Conservation (phyloP, 2,888 invertebrate genomes). For the Odontocolon sp. region DNA sequence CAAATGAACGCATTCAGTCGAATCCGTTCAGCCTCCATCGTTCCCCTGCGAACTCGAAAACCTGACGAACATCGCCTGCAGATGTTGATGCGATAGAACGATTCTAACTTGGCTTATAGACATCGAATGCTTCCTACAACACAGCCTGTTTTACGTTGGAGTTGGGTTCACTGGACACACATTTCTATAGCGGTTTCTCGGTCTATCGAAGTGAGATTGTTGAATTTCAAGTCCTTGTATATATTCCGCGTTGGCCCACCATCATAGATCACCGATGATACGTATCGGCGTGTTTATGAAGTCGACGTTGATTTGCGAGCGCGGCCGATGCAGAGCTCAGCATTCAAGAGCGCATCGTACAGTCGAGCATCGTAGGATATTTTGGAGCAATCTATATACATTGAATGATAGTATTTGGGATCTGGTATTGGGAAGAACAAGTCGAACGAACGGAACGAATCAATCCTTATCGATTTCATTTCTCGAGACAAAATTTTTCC, state of each 20-base stretch:
- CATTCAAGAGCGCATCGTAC: conserved; percentile 19
- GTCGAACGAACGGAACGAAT: conserved; percentile 4
- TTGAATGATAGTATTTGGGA: too few relatives aligned
- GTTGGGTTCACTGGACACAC: too few relatives aligned
- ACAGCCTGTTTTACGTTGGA: too few relatives aligned
- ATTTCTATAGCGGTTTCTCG: too few relatives aligned
- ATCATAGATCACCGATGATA: conserved; percentile 34
- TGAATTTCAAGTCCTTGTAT: too few relatives aligned
- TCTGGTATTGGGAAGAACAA: background rate
- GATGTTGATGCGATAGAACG: conserved; percentile 30
- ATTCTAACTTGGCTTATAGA: conserved; percentile 20
- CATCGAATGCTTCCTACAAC: too few relatives aligned
- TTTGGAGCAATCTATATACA: too few relatives aligned
- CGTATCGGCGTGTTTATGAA: conserved; percentile 16
- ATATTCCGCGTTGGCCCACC: background rate
- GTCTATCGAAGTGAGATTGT: too few relatives aligned
- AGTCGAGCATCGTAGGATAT: background rate
- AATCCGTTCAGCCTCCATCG: conserved; percentile 48
- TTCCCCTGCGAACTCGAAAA: conserved; percentile 23
- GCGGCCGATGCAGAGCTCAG: conserved; percentile 30
- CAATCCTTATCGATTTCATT: conserved; percentile 14
- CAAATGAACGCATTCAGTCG: conserved; percentile 74
- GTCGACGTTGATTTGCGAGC: conserved; percentile 26
- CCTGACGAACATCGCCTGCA: conserved; percentile 35
- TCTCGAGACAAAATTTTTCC: background rate